Conservation (phyloP, 2,113 vertebrate genomes). For the Taxidea taxus region DNA sequence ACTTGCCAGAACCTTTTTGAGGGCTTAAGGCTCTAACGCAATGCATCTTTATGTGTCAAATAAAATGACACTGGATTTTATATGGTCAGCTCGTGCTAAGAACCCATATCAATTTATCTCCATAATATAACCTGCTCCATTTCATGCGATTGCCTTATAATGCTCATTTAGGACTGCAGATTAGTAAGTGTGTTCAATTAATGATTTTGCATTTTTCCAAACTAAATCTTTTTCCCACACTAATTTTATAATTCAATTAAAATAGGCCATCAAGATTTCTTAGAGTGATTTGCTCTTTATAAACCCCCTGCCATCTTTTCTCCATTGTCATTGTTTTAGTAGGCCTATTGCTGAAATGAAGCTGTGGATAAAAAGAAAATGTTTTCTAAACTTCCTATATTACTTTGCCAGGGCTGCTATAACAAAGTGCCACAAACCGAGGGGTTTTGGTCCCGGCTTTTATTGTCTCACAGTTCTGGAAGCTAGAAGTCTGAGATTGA, state of each 20-base stretch:
- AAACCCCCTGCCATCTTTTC: constrained; percentile 49
- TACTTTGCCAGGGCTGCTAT: not conserved
- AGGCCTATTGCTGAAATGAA: constrained; percentile 40
- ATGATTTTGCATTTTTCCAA: constrained; percentile 56
- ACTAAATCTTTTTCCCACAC: constrained; percentile 54
- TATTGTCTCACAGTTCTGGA: not conserved
- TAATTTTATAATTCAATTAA: constrained; percentile 76
- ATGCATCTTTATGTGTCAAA: not conserved
- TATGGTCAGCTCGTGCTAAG: not conserved
- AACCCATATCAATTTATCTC: constrained; percentile 3
- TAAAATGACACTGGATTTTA: constrained; percentile 38
- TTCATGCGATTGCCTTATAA: not conserved
- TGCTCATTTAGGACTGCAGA: constrained; percentile 18
- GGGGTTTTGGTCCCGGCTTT: not conserved
- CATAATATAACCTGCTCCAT: constrained; percentile 30
- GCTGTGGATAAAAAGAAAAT: not conserved
- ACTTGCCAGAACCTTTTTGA: constrained; percentile 7
- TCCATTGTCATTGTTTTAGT: constrained; percentile 50
- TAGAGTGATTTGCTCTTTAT: constrained; percentile 65
- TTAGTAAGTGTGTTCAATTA: constrained; percentile 56
- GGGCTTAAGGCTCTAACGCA: not conserved
- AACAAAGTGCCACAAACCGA: not conserved
- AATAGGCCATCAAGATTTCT: constrained; percentile 59
- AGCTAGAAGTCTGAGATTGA: not conserved
- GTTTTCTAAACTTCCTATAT: not conserved